These are phyloP conservation scores for Sebastes taczanowskii DNA, from an alignment of 2,797 vertebrate species.

Conservation along the genomic window DNA sequence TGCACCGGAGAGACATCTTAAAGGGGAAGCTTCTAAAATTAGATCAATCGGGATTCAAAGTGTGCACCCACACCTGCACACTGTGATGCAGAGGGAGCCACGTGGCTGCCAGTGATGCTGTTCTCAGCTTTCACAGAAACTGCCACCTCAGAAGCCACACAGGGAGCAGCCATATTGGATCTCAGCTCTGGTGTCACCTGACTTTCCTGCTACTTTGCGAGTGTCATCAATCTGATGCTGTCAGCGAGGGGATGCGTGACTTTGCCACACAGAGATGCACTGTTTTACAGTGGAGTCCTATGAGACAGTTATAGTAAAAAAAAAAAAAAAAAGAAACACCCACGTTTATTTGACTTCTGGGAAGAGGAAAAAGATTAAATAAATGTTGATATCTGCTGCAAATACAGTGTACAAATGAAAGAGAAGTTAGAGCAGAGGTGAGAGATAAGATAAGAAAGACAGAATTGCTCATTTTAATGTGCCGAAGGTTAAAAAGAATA, in stretches of 20 bases:
- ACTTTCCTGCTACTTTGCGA: constrained; percentile 62
- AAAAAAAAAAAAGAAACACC: neutral
- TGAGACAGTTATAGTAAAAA: neutral
- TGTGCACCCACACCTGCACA: constrained; percentile 67
- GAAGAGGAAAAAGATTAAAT: neutral
- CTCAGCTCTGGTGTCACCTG: constrained; percentile 71
- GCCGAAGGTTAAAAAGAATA: neutral
- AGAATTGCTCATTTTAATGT: neutral
- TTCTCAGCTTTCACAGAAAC: constrained; percentile 69
- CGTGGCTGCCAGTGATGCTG: constrained; percentile 67
- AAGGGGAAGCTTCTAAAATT: constrained; percentile 63
- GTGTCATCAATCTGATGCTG: constrained; percentile 41
- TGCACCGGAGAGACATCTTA: constrained; percentile 1
- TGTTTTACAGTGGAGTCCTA: neutral
- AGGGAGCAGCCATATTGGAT: constrained; percentile 76
- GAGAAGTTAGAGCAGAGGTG: neutral
- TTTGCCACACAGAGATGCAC: neutral
- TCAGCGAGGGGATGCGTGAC: constrained; percentile 11
- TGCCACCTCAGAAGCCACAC: constrained; percentile 75
- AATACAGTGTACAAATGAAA: neutral
- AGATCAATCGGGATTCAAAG: constrained; percentile 64
- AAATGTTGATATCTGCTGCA: constrained; percentile 5
- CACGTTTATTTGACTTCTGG: constrained; percentile 9
- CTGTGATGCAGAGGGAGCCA: constrained; percentile 70
- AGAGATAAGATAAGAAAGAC: constrained; percentile 5